Conservation (phyloP, 37 sponge, comb jelly and placozoan genomes). For the Tethya wilhelma region DNA sequence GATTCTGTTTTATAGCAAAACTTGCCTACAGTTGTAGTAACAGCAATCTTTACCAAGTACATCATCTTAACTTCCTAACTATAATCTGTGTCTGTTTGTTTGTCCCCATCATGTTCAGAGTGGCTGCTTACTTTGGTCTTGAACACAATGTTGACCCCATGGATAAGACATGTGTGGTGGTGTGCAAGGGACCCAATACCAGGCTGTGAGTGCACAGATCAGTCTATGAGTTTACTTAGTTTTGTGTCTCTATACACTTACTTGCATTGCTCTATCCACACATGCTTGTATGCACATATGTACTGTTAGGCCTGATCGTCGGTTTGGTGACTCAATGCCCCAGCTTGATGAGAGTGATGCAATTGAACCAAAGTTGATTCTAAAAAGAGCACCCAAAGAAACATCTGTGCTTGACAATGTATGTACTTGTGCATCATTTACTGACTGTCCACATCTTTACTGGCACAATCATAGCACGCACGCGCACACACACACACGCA, state of each 20-base stretch:
- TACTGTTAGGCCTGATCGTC: constrained; percentile 48
- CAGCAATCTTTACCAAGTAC: too few relatives aligned
- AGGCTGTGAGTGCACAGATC: constrained; percentile 71
- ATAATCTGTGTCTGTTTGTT: too few relatives aligned
- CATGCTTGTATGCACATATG: neutral
- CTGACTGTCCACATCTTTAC: too few relatives aligned
- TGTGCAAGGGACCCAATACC: constrained; percentile 78
- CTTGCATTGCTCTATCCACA: neutral
- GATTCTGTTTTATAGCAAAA: too few relatives aligned
- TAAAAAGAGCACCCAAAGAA: constrained; percentile 50
- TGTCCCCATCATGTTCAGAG: too few relatives aligned
- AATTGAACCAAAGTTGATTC: constrained; percentile 71
- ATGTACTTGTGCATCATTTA: too few relatives aligned
- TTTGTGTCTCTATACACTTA: neutral
- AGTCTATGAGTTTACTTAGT: neutral
- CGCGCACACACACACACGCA: too few relatives aligned
- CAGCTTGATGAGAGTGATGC: constrained; percentile 38
- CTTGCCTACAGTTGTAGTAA: too few relatives aligned
- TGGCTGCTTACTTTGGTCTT: constrained; percentile 93
- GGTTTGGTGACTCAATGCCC: constrained; percentile 68
- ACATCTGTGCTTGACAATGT: constrained; percentile 1
- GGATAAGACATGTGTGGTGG: constrained; percentile 79
- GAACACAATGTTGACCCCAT: constrained; percentile 88
- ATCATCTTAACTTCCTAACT: too few relatives aligned
- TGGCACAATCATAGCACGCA: too few relatives aligned